phyloP scores from a whole-genome alignment of 1,140 invertebrate species.

The Drosophila pseudoobscura region DNA sequence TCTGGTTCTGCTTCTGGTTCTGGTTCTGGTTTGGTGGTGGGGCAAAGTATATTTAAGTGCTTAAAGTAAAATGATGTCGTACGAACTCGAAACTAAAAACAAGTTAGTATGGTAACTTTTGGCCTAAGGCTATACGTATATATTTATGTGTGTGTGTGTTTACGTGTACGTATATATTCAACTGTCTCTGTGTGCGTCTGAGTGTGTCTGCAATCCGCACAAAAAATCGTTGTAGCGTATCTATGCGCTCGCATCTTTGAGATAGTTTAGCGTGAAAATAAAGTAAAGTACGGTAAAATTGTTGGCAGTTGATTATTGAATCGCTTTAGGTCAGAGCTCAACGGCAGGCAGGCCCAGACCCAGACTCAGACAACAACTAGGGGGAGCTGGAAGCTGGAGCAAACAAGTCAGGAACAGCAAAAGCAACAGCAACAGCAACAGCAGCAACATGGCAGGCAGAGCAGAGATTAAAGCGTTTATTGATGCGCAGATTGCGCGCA shows the following conservation, averaged over 20 bases:
- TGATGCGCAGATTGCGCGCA: constrained; percentile 81
- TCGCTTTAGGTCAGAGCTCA: constrained; percentile 82
- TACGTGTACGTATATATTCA: constrained; percentile 14
- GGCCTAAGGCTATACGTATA: constrained; percentile 69
- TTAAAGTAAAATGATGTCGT: constrained; percentile 83
- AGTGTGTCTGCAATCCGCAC: constrained; percentile 72
- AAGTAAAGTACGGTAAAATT: constrained; percentile 82
- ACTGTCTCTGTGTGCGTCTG: constrained; percentile 39
- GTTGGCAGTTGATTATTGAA: constrained; percentile 82
- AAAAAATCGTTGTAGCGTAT: constrained; percentile 82
- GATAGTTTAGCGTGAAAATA: constrained; percentile 82
- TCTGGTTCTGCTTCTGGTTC: constrained; percentile 5
- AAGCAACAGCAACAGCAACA: constrained; percentile 35
- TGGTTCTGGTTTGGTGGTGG: constrained; percentile 45
- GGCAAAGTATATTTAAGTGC: constrained; percentile 82
- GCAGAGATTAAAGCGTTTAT: constrained; percentile 82
- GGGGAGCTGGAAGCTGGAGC: constrained; percentile 17
- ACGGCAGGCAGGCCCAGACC: constrained; percentile 46
- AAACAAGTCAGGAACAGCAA: constrained; percentile 69
- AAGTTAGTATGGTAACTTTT: constrained; percentile 82
- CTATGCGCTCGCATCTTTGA: constrained; percentile 80
- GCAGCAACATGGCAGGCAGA: constrained; percentile 58
- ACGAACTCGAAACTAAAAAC: constrained; percentile 82
- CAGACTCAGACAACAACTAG: constrained; percentile 23
- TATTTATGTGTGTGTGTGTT: constrained; percentile 6